Evolutionary conservation across 2,113 vertebrate species (phyloP), one percentile per base, ranked within the genome.

Genomic region (Connochaetes taurinus): DNA sequence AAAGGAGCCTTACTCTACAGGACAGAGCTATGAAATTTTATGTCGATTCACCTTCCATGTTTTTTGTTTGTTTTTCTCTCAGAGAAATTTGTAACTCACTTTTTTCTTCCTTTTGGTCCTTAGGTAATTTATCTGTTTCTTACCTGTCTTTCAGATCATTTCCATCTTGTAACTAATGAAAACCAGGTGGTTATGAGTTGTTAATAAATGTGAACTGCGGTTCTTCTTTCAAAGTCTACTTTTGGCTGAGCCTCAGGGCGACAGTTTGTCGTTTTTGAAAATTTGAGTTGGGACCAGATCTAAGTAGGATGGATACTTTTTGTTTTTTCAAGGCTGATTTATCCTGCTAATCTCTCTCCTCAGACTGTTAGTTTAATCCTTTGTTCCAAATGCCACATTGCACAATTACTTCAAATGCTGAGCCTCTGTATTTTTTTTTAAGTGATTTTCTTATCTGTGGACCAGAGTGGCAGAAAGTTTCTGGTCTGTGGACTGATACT

Each of bases 251-350:
- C 60, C 64, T 95, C 23, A 53, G 43, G 52, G 78, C n/a, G 27
- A 76, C 33, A 52, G 78, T 60, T 88, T 55, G 27, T 64, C 95
- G 86, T 52, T 97, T 96, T 92, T 94, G 27, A 85, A 87, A 83
- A 60, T 96, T 31, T 83, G 36, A 81, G 8, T 50, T 93, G 67
- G 40, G 47, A 50, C 10, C 53, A 83, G 50, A 55, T 95, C 76
- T 94, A 74, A 96, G 19, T 91, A 47, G 47, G 60, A 62, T 9
- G 57, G 86, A 45, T 92, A 67, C 13, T 31, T 93, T 86, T 53
- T 92, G 81, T 40, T 57, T 91, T 92, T 97, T 92, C 4, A 88
- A 76, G 25, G 92, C 53, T 29, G 58, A 74, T 91, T 86, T 64
- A 40, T 58, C 50, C 90, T 92, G 43, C 50, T 81, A 76, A 90